Evolutionary conservation across 2,113 vertebrate genomes (phyloP).

Genomic region (Epinephelus lanceolatus): DNA sequence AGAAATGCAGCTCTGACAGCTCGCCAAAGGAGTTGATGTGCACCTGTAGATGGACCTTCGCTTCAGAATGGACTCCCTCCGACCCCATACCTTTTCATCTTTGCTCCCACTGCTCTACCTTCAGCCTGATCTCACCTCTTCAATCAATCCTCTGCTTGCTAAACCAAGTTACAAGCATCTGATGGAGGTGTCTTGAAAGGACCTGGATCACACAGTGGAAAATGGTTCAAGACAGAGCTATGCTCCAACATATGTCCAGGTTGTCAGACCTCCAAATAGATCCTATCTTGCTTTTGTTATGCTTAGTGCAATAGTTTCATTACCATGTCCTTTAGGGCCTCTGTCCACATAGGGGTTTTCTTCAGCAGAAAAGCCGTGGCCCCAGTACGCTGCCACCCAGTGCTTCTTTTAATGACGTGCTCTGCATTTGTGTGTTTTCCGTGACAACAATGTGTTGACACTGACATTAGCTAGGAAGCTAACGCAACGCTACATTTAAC

Average conservation of each 20-base stretch:
- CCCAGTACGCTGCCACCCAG: no score
- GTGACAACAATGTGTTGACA: no score
- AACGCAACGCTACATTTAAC: no score
- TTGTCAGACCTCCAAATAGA: conserved; percentile 3
- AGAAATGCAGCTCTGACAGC: conserved; percentile 42
- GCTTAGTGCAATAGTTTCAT: neutral
- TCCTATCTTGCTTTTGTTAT: neutral
- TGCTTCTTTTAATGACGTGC: no score
- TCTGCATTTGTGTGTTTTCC: no score
- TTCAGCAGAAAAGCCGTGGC: no score
- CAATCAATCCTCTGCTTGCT: conserved; percentile 46
- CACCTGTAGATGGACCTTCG: conserved; percentile 19
- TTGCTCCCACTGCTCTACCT: neutral
- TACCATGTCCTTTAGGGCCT: neutral
- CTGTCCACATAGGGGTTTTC: no score
- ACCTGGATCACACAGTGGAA: conserved; percentile 46
- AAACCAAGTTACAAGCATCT: conserved; percentile 43
- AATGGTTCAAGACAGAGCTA: conserved; percentile 22
- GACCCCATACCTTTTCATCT: conserved; percentile 25
- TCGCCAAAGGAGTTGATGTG: neutral
- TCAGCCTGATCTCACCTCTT: conserved; percentile 25
- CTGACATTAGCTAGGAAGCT: no score
- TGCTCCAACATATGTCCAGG: neutral
- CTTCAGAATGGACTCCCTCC: conserved; percentile 11
- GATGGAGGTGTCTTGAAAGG: conserved; percentile 31